Evolutionary conservation across 2,888 invertebrate genomes (phyloP).

Genomic region (Hedychridium roseum): DNA sequence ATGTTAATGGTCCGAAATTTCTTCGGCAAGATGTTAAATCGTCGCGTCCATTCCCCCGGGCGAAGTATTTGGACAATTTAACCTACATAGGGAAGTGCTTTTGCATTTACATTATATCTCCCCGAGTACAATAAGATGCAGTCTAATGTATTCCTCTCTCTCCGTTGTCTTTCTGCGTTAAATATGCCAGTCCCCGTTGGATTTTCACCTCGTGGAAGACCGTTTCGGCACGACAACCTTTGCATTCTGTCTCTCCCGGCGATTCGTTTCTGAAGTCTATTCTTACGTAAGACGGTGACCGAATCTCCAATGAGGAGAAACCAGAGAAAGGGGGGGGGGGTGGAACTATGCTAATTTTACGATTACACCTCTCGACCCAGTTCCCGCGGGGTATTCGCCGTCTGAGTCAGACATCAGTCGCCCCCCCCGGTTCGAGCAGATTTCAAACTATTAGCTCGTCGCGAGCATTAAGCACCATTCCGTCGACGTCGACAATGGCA

Average conservation of each 20-base stretch:
- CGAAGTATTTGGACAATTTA: too few relatives aligned
- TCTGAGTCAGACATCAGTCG: conserved; percentile 27
- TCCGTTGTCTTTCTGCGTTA: conserved; percentile 7
- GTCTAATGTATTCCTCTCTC: too few relatives aligned
- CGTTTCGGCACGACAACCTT: conserved; percentile 9
- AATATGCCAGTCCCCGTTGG: conserved; percentile 24
- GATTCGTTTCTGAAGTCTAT: background rate
- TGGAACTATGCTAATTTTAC: conserved; percentile 51
- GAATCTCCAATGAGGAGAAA: conserved; percentile 23
- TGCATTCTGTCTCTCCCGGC: background rate
- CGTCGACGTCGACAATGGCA: conserved; percentile 25
- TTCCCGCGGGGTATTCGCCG: conserved; percentile 37
- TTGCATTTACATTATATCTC: too few relatives aligned
- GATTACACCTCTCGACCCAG: conserved; percentile 46
- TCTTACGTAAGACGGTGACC: conserved; percentile 15
- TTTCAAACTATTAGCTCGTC: conserved; percentile 36
- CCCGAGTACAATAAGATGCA: too few relatives aligned
- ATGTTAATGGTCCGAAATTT: too few relatives aligned
- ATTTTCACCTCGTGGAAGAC: conserved; percentile 15
- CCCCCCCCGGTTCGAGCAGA: conserved; percentile 25
- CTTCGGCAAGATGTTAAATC: too few relatives aligned
- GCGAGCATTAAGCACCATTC: conserved; percentile 25
- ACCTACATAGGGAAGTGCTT: too few relatives aligned
- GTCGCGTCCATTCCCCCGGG: too few relatives aligned
- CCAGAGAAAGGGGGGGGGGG: conserved; percentile 4